A percentile compares a stretch with the other conserved stretches of the same genome.
These are phyloP conservation scores for Synanceia verrucosa DNA, from an alignment of 2,797 vertebrate species.

Conservation along the genomic window DNA sequence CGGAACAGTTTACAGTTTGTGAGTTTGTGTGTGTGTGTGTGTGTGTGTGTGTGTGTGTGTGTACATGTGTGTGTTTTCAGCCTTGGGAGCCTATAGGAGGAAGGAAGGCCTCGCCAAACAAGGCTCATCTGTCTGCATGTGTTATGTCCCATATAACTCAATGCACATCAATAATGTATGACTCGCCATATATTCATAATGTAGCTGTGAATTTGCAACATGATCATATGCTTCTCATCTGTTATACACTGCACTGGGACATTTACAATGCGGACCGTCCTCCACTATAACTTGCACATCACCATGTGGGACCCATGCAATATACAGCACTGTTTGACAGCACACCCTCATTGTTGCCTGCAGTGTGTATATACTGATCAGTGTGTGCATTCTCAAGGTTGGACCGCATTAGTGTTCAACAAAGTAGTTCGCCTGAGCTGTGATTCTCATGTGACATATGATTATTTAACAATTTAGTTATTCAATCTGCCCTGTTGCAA, in stretches of 20 bases:
- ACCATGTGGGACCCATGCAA: slow-evolving; percentile 24
- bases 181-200: slow-evolving; percentile 56
- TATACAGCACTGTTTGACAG: slow-evolving; percentile 11
- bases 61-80: slow-evolving; percentile 11
- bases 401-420: neutral
- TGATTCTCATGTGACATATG: neutral
- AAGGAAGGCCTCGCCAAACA: slow-evolving; percentile 16
- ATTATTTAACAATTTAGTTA: slow-evolving; percentile 1
- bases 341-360: neutral
- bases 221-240: slow-evolving; percentile 36
- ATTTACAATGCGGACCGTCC: slow-evolving; percentile 25
- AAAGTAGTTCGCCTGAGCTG: neutral
- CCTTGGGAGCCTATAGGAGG: slow-evolving; percentile 1
- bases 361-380: neutral
- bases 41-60: slow-evolving; percentile 1
- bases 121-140: slow-evolving; percentile 36
- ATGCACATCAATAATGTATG: slow-evolving; percentile 64
- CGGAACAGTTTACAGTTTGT: slow-evolving; percentile 51
- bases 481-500: neutral
- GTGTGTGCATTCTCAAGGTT: slow-evolving; percentile 21
- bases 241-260: slow-evolving; percentile 24
- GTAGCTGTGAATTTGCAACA: slow-evolving; percentile 55
- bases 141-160: slow-evolving; percentile 43
- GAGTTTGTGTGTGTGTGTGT: slow-evolving; percentile 15
- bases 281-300: slow-evolving; percentile 28